These are phyloP conservation scores for Nesospiza acunhae DNA, from an alignment of 2,113 vertebrate species.

Conservation along the genomic window DNA sequence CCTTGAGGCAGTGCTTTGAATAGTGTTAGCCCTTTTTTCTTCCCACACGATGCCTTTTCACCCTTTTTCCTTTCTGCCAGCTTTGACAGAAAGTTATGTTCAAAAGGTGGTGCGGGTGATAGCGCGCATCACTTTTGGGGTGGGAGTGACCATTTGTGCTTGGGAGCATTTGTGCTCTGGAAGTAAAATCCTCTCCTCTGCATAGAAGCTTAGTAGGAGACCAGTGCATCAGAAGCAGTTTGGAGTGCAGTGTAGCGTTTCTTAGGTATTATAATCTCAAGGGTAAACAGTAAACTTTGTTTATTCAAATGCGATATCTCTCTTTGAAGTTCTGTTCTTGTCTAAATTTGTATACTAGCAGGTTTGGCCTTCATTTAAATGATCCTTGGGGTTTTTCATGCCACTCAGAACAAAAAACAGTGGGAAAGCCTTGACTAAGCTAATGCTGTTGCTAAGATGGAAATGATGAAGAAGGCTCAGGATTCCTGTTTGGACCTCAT, in stretches of 20 bases:
- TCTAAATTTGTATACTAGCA: conserved; percentile 47
- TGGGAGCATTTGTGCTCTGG: neutral
- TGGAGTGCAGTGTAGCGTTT: neutral
- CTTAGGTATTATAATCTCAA: conserved; percentile 14
- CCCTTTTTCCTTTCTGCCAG: neutral
- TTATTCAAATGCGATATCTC: conserved; percentile 8
- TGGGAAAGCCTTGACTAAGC: conserved; percentile 39
- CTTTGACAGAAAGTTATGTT: neutral
- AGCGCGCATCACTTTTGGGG: neutral
- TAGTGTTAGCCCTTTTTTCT: neutral
- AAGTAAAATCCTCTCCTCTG: neutral
- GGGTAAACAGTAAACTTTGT: conserved; percentile 39
- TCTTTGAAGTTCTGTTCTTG: conserved; percentile 42
- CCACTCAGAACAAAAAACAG: neutral
- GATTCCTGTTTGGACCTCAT: conserved; percentile 27
- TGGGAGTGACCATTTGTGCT: neutral
- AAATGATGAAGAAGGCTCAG: conserved; percentile 26
- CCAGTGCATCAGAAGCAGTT: neutral
- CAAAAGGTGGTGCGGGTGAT: neutral
- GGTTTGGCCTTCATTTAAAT: conserved; percentile 61
- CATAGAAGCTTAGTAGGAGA: neutral
- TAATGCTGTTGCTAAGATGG: neutral
- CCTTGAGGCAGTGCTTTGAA: conserved; percentile 29
- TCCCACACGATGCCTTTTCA: neutral
- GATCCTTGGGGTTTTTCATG: conserved; percentile 13